Evolutionary conservation across 2,888 invertebrate genomes (phyloP).

Genomic region (Seira sanloemensis): DNA sequence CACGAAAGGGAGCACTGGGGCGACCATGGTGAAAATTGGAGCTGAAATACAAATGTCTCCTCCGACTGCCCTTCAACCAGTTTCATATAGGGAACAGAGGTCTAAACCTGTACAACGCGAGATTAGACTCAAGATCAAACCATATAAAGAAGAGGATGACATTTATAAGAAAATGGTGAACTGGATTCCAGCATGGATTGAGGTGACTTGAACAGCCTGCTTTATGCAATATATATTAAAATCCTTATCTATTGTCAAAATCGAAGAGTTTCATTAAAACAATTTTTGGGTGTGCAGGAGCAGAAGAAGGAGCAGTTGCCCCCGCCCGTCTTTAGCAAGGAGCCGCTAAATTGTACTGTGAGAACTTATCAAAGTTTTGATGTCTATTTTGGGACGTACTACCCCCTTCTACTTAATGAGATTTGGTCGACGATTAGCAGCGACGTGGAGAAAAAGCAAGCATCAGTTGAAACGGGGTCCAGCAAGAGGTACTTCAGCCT

Average conservation of each 20-base stretch:
- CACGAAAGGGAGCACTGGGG: neutral
- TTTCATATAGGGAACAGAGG: too few species aligned
- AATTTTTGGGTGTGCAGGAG: conserved; percentile 32
- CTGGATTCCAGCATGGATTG: conserved; percentile 48
- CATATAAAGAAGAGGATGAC: conserved; percentile 30
- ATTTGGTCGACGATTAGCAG: conserved; percentile 78
- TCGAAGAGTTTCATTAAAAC: neutral
- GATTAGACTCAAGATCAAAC: too few species aligned
- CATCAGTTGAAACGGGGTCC: neutral
- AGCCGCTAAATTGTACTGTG: conserved; percentile 15
- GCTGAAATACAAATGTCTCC: conserved; percentile 4
- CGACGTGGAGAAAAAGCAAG: conserved; percentile 26
- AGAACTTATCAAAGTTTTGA: conserved; percentile 76
- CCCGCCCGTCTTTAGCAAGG: conserved; percentile 16
- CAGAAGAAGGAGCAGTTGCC: conserved; percentile 19
- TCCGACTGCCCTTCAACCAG: too few species aligned
- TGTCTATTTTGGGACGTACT: conserved; percentile 80
- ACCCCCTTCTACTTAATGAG: conserved; percentile 81
- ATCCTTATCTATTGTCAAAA: too few species aligned
- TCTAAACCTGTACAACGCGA: too few species aligned
- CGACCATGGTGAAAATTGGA: neutral
- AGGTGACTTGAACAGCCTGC: too few species aligned
- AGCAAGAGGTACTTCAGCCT: neutral
- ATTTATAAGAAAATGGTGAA: conserved; percentile 32
- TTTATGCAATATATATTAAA: too few species aligned